These are phyloP conservation scores for Mus musculus DNA, from an alignment of 2,113 vertebrate species.

Conservation along the genomic window DNA sequence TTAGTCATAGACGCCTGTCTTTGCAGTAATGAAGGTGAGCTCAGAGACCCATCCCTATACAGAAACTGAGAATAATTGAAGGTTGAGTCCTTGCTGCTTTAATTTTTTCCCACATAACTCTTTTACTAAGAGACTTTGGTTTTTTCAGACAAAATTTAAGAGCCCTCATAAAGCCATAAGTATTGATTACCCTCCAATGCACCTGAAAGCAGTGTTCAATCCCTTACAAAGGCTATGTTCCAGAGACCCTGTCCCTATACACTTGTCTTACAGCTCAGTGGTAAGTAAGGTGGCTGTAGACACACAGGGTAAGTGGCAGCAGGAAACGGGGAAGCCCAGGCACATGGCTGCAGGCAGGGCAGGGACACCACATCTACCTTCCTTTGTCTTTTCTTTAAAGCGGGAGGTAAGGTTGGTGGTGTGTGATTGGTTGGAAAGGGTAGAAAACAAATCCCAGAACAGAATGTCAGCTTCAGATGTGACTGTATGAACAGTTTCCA, in stretches of 20 bases:
- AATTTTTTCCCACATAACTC: constrained; percentile 58
- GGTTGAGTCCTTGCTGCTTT: neutral
- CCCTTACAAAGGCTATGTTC: constrained; percentile 56
- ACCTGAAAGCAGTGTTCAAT: constrained; percentile 61
- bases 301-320: too few relatives aligned
- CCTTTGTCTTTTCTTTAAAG: too few relatives aligned
- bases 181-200: constrained; percentile 50
- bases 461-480: constrained; percentile 57
- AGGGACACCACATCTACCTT: too few relatives aligned
- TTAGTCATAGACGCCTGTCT: neutral
- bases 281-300: too few relatives aligned
- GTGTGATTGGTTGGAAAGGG: too few relatives aligned
- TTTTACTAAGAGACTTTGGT: constrained; percentile 80
- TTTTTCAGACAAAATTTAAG: constrained; percentile 72
- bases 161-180: constrained; percentile 71
- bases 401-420: too few relatives aligned
- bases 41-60: neutral
- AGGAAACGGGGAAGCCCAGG: too few relatives aligned
- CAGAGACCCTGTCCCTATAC: constrained; percentile 18
- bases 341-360: too few relatives aligned
- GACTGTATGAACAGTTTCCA: constrained; percentile 19
- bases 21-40: neutral
- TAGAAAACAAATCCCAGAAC: constrained; percentile 63
- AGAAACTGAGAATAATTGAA: neutral
- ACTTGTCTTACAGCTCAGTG: too few relatives aligned